Evolutionary conservation across 2,888 invertebrate genomes (phyloP).

Genomic region (Enchytraeus crypticus): DNA sequence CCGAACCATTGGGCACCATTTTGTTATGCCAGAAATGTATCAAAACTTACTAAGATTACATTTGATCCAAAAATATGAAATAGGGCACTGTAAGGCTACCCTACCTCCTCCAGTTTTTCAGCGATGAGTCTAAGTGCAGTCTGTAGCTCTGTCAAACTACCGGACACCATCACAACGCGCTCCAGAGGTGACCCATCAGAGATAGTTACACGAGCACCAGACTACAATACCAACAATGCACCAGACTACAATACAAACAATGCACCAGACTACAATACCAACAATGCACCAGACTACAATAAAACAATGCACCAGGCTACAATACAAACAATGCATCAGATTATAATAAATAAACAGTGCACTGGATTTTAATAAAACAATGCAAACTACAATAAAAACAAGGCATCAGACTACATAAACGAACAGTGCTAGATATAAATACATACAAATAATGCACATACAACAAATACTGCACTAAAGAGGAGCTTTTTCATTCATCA

Average conservation of each 20-base stretch:
- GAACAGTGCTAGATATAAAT: no score
- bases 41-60: no score
- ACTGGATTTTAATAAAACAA: neutral
- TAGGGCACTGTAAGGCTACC: neutral
- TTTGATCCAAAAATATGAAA: neutral
- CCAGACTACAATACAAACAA: neutral
- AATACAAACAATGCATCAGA: neutral
- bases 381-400: no score
- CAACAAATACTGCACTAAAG: no score
- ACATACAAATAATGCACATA: no score
- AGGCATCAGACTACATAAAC: no score
- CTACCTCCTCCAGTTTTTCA: constrained; percentile 5
- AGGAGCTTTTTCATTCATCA: no score
- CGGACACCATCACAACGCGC: constrained; percentile 3
- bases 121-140: constrained; percentile 5
- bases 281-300: neutral
- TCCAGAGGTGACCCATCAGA: constrained; percentile 6
- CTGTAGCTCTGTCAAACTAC: neutral
- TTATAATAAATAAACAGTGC: neutral
- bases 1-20: no score
- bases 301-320: neutral
- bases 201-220: constrained; percentile 7
- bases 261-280: neutral
- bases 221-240: neutral
- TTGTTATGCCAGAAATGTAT: no score